Conservation (phyloP, 2,113 vertebrate genomes). For the Nannospalax galili region DNA sequence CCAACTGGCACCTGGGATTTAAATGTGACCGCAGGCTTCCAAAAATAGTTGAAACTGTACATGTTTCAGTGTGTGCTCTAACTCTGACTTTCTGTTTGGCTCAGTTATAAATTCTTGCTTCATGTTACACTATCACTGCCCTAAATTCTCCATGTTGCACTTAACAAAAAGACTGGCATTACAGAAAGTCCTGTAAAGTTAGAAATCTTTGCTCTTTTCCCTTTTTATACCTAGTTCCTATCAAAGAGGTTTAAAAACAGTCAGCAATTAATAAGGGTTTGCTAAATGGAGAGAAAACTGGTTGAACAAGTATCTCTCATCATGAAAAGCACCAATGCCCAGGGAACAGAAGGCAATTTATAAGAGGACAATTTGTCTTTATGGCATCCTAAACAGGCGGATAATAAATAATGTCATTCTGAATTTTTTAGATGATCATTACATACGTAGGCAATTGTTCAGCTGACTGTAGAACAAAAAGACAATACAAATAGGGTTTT, state of each 20-base stretch:
- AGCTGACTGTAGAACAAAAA: background rate
- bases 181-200: background rate
- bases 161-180: background rate
- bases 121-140: background rate
- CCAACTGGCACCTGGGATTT: background rate
- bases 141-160: background rate
- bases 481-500: background rate
- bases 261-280: constrained; percentile 1
- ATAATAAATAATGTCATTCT: constrained; percentile 42
- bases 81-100: background rate
- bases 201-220: background rate
- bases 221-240: background rate
- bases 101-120: background rate
- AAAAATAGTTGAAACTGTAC: background rate
- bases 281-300: background rate
- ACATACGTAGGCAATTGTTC: background rate
- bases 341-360: constrained; percentile 6
- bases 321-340: background rate
- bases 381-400: constrained; percentile 26
- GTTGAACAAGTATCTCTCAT: background rate
- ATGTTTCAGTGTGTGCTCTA: background rate
- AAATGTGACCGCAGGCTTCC: background rate
- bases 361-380: constrained; percentile 31
- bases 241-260: background rate
- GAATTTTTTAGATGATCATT: background rate